Evolutionary conservation across 2,797 vertebrate species (phyloP).

Genomic region (Buphagus erythrorhynchus): DNA sequence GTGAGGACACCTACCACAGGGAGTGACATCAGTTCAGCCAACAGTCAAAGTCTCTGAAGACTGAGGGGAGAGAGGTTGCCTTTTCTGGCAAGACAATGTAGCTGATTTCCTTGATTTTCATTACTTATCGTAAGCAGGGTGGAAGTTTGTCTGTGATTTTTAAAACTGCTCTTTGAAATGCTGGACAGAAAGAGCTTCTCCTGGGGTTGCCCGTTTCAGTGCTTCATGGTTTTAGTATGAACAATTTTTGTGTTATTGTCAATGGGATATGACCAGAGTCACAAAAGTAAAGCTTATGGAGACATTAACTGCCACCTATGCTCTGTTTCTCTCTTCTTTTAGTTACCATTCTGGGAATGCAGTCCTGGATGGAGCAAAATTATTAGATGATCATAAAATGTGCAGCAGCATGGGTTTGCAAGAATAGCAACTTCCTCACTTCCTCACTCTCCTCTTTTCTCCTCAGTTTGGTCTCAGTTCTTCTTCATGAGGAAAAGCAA

Average conservation of each 20-base stretch:
- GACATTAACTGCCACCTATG: not conserved
- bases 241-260: not conserved
- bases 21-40: not conserved
- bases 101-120: not conserved
- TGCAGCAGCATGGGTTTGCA: not conserved
- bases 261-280: not conserved
- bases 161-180: not conserved
- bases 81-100: not conserved
- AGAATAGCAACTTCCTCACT: not conserved
- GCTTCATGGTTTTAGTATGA: not conserved
- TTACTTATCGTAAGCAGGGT: not conserved
- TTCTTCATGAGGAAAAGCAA: not conserved
- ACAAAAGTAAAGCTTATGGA: not conserved
- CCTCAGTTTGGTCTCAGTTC: not conserved
- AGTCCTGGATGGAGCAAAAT: not conserved
- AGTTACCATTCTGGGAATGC: not conserved
- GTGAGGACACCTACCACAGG: not conserved
- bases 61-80: accelerated
- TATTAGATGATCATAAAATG: not conserved
- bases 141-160: not conserved
- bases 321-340: not conserved
- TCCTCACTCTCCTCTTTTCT: not conserved
- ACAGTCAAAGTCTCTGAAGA: not conserved
- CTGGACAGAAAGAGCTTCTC: not conserved
- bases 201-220: not conserved